Conservation (phyloP, 1,140 invertebrate genomes). For the Panonychus citri region DNA sequence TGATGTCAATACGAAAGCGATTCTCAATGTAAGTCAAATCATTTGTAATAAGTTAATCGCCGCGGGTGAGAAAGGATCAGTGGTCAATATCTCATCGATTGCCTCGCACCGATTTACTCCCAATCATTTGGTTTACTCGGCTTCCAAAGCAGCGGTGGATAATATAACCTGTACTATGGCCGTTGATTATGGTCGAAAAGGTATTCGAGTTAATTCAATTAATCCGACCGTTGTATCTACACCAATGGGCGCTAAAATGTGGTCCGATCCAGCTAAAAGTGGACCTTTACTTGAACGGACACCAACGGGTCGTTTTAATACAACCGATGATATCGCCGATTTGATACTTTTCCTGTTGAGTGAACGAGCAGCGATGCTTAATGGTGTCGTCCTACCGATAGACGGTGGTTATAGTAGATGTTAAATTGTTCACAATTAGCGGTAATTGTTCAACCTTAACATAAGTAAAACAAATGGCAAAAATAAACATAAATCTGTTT, state of each 20-base stretch:
- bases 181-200: not conserved
- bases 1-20: not conserved
- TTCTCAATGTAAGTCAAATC: conserved; percentile 37
- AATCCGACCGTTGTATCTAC: not conserved
- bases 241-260: not conserved
- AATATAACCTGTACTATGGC: not conserved
- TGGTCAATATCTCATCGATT: conserved; percentile 74
- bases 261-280: not conserved
- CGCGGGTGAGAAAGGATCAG: conserved; percentile 40
- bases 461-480: too few relatives aligned
- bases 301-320: conserved; percentile 30
- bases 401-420: conserved; percentile 38
- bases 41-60: conserved; percentile 53
- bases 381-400: conserved; percentile 48
- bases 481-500: too few relatives aligned
- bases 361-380: conserved; percentile 48
- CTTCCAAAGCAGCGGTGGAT: not conserved
- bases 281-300: not conserved
- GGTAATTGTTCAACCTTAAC: too few relatives aligned
- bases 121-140: not conserved
- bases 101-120: conserved; percentile 40
- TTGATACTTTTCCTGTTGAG: conserved; percentile 62
- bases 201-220: not conserved
- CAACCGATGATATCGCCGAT: conserved; percentile 45
- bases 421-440: too few relatives aligned